A percentile compares a stretch with the other conserved stretches of the same genome.
phyloP scores from a whole-genome alignment of 2,888 invertebrate species.

The Colostygia pectinataria region DNA sequence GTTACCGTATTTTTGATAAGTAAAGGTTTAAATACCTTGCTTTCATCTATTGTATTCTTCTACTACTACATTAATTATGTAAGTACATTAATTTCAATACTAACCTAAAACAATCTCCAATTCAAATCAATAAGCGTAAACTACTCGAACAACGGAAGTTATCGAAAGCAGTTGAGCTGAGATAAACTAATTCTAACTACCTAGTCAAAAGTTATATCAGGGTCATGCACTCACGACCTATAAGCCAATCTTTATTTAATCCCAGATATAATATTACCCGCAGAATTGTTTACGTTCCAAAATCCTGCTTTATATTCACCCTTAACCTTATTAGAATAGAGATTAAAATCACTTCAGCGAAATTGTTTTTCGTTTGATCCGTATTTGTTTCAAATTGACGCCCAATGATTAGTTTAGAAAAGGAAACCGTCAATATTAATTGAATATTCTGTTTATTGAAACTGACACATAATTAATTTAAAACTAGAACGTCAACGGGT shows the following conservation, averaged over 20 bases:
- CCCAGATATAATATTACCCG: constrained; percentile 26
- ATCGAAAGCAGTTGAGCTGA: constrained; percentile 66
- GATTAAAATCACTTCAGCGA: constrained; percentile 20
- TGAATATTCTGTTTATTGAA: constrained; percentile 16
- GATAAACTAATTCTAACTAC: constrained; percentile 67
- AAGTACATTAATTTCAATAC: too few species aligned
- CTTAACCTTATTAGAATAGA: constrained; percentile 25
- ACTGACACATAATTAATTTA: constrained; percentile 1
- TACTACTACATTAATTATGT: too few species aligned
- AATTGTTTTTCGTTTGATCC: constrained; percentile 12
- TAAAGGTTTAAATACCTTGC: too few species aligned
- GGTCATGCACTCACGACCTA: constrained; percentile 49
- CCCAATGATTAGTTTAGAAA: constrained; percentile 21
- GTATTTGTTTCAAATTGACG: constrained; percentile 21
- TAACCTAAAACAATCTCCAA: constrained; percentile 33
- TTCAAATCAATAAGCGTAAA: constrained; percentile 44
- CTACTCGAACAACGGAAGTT: constrained; percentile 61
- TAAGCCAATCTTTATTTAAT: constrained; percentile 30
- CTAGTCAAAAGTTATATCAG: constrained; percentile 61
- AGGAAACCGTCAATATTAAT: constrained; percentile 27
- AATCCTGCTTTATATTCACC: constrained; percentile 23
- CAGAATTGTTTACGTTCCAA: constrained; percentile 24
- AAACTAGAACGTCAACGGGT: constrained; percentile 1
- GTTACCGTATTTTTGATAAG: too few species aligned
- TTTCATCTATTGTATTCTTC: too few species aligned